A percentile compares a stretch with the other conserved stretches of the same genome.
Evolutionary conservation across 2,113 vertebrate genomes (phyloP).

Genomic region (Poecile atricapillus): DNA sequence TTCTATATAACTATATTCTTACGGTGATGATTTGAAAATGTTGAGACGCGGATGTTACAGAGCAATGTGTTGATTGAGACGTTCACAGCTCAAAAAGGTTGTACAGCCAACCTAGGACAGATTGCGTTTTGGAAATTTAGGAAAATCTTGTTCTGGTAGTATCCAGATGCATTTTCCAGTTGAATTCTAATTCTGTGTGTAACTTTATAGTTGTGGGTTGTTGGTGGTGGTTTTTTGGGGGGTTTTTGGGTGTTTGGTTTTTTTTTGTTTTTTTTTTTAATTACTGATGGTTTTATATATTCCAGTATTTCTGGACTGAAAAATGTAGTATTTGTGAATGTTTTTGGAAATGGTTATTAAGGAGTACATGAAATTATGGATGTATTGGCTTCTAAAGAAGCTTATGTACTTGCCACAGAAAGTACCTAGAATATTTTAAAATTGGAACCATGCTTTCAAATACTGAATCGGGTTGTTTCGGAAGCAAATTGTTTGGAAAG

Average conservation of each 20-base stretch:
- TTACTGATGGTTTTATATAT: background rate
- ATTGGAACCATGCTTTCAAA: background rate
- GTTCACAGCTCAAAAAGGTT: background rate
- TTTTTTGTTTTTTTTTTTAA: background rate
- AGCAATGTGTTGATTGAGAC: background rate
- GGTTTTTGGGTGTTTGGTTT: no score
- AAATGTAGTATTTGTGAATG: background rate
- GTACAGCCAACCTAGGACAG: background rate
- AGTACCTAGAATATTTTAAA: background rate
- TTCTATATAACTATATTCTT: accelerated
- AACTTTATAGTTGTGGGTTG: background rate
- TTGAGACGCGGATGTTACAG: background rate
- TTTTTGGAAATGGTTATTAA: background rate
- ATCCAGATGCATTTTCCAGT: background rate
- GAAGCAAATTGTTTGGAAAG: background rate
- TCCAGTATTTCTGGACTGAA: background rate
- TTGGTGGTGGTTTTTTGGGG: background rate
- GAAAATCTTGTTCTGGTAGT: background rate
- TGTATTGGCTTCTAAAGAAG: background rate
- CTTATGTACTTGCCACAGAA: background rate
- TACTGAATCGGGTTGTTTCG: background rate
- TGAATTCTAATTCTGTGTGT: background rate
- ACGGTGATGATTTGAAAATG: background rate
- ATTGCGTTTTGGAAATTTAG: background rate
- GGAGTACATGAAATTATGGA: no score